phyloP scores from a whole-genome alignment of 2,888 invertebrate genomes.

The Drosophila testacea region DNA sequence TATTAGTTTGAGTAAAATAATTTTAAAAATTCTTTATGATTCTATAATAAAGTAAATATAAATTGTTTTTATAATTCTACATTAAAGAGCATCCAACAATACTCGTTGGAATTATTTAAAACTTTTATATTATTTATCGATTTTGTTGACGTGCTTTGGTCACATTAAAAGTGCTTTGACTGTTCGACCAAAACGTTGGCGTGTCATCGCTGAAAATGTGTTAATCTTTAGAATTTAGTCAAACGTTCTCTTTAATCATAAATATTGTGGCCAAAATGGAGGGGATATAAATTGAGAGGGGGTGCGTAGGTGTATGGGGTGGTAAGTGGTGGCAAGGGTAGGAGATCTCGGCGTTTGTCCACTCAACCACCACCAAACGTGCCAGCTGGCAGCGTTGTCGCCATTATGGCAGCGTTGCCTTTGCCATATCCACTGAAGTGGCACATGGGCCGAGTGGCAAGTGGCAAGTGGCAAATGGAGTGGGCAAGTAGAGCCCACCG shows the following conservation, averaged over 20 bases:
- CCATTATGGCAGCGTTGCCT: no score
- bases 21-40: background rate
- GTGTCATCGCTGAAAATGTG: conserved; percentile 75
- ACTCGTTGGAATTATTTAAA: background rate
- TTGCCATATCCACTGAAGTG: conserved; percentile 18
- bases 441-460: conserved; percentile 17
- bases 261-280: conserved; percentile 44
- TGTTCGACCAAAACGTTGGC: conserved; percentile 49
- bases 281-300: background rate
- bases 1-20: background rate
- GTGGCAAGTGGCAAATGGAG: conserved; percentile 2
- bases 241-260: conserved; percentile 73
- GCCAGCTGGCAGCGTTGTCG: conserved; percentile 68
- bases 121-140: conserved; percentile 34
- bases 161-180: conserved; percentile 56
- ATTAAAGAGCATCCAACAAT: conserved; percentile 13
- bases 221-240: conserved; percentile 76
- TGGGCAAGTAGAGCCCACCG: conserved; percentile 43
- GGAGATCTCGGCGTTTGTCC: conserved; percentile 36
- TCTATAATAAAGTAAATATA: no score
- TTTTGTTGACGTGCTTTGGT: conserved; percentile 58
- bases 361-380: conserved; percentile 76
- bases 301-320: background rate
- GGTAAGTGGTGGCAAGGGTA: background rate
- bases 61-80: background rate